phyloP scores from a whole-genome alignment of 1,140 invertebrate species.

The Calephelis virginiensis region DNA sequence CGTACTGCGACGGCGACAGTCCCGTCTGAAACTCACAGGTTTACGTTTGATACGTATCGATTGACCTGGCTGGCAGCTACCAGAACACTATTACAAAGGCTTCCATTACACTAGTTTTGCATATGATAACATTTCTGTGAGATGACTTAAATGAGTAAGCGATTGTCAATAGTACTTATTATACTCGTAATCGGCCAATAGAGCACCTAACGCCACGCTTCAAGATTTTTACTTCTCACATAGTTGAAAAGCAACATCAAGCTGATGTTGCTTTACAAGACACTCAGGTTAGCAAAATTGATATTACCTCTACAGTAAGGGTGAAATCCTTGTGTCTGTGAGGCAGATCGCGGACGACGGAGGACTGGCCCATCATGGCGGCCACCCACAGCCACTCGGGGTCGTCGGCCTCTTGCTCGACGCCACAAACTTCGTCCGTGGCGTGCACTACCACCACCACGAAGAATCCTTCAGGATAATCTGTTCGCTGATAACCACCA shows the following conservation, averaged over 20 bases:
- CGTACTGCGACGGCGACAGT: slow-evolving; percentile 52
- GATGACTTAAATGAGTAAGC: no score
- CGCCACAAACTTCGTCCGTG: slow-evolving; percentile 38
- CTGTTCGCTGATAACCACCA: slow-evolving; percentile 35
- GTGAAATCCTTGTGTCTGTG: slow-evolving; percentile 37
- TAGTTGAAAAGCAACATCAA: no score
- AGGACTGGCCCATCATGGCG: slow-evolving; percentile 30
- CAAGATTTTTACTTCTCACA: no score
- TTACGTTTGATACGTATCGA: neutral
- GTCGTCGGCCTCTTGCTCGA: slow-evolving; percentile 20
- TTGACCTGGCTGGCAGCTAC: no score
- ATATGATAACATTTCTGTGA: no score
- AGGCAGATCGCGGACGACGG: neutral
- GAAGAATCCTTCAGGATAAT: slow-evolving; percentile 55
- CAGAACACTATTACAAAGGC: no score
- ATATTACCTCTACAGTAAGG: slow-evolving; percentile 39
- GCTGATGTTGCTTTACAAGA: neutral
- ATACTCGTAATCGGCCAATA: neutral
- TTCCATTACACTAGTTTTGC: no score
- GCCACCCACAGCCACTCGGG: slow-evolving; percentile 51
- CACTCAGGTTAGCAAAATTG: neutral
- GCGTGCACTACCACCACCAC: slow-evolving; percentile 41
- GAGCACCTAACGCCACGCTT: no score
- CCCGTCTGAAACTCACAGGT: slow-evolving; percentile 36
- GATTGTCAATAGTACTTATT: no score